Conservation (phyloP, 1,140 invertebrate species). For the Cheumatopsyche charites region DNA sequence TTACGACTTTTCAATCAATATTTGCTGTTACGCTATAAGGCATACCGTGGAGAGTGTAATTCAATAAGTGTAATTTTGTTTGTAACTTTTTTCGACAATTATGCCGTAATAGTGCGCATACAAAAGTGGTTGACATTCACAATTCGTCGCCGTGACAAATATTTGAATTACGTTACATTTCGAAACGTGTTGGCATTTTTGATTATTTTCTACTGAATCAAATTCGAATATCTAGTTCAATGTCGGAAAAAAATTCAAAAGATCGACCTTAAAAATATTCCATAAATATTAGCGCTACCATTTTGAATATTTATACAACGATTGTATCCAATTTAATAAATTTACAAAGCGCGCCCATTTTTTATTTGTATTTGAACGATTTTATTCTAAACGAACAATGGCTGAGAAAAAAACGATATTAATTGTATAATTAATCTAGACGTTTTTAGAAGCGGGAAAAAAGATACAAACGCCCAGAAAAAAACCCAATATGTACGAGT, state of each 20-base stretch:
- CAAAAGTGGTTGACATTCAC: not conserved
- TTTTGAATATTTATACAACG: not conserved
- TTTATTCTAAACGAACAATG: slow-evolving; percentile 1
- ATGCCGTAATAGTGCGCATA: too few species aligned
- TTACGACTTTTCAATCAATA: slow-evolving; percentile 18
- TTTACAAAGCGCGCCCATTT: not conserved
- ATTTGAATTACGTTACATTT: not conserved
- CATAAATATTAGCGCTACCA: too few species aligned
- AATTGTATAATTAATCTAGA: slow-evolving; percentile 20
- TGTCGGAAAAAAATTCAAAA: too few species aligned
- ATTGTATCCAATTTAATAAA: too few species aligned
- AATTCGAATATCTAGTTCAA: too few species aligned
- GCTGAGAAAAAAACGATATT: slow-evolving; percentile 6
- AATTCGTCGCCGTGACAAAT: not conserved
- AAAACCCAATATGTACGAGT: not conserved
- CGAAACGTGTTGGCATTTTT: not conserved
- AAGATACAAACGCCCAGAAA: not conserved
- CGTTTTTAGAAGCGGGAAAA: slow-evolving; percentile 1
- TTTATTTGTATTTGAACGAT: slow-evolving; percentile 2
- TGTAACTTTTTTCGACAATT: too few species aligned
- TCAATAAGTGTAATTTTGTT: too few species aligned
- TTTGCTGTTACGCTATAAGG: not conserved
- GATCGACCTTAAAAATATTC: too few species aligned
- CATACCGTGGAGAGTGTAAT: too few species aligned
- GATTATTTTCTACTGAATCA: not conserved